Base-by-base conservation (phyloP, 2,797 vertebrate species). In the Anguilla anguilla region DNA sequence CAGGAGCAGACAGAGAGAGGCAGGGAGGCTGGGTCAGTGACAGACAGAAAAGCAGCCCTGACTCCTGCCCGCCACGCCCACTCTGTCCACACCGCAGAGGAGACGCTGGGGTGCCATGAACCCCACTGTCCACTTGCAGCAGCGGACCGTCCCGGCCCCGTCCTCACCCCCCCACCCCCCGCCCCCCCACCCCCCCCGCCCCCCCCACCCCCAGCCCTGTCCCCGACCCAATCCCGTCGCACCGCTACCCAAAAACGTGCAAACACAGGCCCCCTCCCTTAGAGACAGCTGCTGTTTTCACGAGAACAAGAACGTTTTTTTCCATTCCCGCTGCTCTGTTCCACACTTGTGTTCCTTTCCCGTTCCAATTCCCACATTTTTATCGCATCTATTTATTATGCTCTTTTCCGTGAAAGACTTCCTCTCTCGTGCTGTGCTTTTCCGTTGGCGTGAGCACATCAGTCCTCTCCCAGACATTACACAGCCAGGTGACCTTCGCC, bases 211-310 rank as follows among this genome's bases (percentile, higher is more conserved):
- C 35, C 35, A 35, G 35, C 35, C 1, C 35, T 35, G 35, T 17
- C 83, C 28, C 53, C 1, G 35, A 2, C 67, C 67, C 67, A 0
- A 3, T 74, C 31, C 69, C 28, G 61, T 39, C 64, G 72, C 11
- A 6, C 61, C 17, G 1, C 7, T 31, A 2, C 61, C 61, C 28
- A 25, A 55, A 22, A 67, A 19, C 64, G 6, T 35, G 6, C 67
- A 69, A 31, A 67, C 17, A 22, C 9, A 19, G 31, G 35, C 19
- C 72, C 19, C 84, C 55, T 11, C 84, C 84, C 59, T 85, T 25
- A 43, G 35, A 85, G n/a, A 85, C 15, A 67, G 31, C 84, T 15
- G 84, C 57, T 85, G 84, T 85, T 61, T 85, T 39, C 35, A 59
- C 55, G 46, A 31, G 51, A 55, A 84, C 53, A 61, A 35, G 31